phyloP scores from a whole-genome alignment of 2,113 vertebrate species.

The Centropus bengalensis region DNA sequence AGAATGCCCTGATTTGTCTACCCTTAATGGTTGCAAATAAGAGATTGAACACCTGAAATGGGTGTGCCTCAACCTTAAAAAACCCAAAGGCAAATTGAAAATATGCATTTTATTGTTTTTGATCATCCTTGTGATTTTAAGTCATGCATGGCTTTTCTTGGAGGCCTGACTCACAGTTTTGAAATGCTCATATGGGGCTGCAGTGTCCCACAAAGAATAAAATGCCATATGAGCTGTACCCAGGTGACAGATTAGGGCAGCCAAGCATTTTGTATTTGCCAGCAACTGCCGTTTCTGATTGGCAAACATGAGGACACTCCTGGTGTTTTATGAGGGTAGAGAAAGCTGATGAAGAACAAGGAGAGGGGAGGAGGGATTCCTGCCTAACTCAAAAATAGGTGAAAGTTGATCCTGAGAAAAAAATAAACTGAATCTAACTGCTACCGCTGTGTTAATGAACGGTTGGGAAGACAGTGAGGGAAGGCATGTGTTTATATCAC shows the following conservation, averaged over 20 bases:
- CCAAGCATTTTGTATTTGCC: not conserved
- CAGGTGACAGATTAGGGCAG: not conserved
- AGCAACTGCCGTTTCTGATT: not conserved
- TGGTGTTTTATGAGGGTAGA: not conserved
- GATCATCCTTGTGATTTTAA: slow-evolving; percentile 49
- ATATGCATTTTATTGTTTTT: slow-evolving; percentile 27
- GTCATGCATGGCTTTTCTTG: slow-evolving; percentile 23
- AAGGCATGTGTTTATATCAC: not conserved
- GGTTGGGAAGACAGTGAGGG: not conserved
- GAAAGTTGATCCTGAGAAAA: slow-evolving; percentile 27
- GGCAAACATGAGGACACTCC: not conserved
- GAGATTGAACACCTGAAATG: not conserved
- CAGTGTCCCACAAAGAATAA: slow-evolving; percentile 11
- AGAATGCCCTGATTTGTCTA: not conserved
- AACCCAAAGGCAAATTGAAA: slow-evolving; percentile 32
- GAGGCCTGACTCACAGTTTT: slow-evolving; percentile 31
- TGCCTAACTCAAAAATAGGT: not conserved
- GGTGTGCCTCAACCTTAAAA: not conserved
- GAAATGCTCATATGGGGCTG: not conserved
- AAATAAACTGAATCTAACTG: slow-evolving; percentile 15
- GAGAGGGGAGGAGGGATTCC: not conserved
- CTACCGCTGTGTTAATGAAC: slow-evolving; percentile 41
- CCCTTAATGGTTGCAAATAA: not conserved
- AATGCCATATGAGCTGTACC: not conserved
- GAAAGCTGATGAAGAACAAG: not conserved